These are phyloP conservation scores for Uropetala carovei DNA, from an alignment of 2,888 invertebrate genomes.

Conservation along the genomic window DNA sequence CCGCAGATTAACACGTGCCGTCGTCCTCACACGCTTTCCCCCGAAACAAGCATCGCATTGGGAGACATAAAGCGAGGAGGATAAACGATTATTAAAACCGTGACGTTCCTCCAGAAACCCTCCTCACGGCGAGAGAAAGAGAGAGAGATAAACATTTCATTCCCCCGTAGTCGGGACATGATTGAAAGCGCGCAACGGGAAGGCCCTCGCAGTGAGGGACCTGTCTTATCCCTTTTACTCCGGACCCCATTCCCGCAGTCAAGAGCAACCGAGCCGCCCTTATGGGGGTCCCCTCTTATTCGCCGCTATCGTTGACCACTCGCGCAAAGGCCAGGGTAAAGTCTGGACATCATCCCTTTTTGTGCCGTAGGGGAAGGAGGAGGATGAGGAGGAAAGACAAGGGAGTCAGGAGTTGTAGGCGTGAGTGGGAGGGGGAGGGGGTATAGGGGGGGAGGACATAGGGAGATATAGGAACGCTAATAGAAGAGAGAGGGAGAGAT, in stretches of 20 bases:
- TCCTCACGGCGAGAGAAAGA: not conserved
- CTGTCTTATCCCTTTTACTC: not conserved
- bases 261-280: not conserved
- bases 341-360: not conserved
- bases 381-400: not conserved
- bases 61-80: not conserved
- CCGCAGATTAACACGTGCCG: not conserved
- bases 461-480: slow-evolving; percentile 27
- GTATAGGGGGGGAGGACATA: slow-evolving; percentile 25
- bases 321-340: not conserved
- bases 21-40: not conserved
- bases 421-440: not conserved
- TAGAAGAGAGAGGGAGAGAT: not conserved
- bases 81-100: not conserved
- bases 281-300: slow-evolving; percentile 14
- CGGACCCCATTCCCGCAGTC: not conserved
- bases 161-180: not conserved
- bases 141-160: not conserved
- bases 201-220: not conserved
- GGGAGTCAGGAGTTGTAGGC: not conserved
- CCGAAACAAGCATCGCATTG: not conserved
- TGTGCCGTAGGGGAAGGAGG: not conserved
- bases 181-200: not conserved
- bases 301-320: slow-evolving; percentile 10
- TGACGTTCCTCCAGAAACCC: not conserved